Conservation (phyloP, 2,113 vertebrate species). For the Clupea harengus region DNA sequence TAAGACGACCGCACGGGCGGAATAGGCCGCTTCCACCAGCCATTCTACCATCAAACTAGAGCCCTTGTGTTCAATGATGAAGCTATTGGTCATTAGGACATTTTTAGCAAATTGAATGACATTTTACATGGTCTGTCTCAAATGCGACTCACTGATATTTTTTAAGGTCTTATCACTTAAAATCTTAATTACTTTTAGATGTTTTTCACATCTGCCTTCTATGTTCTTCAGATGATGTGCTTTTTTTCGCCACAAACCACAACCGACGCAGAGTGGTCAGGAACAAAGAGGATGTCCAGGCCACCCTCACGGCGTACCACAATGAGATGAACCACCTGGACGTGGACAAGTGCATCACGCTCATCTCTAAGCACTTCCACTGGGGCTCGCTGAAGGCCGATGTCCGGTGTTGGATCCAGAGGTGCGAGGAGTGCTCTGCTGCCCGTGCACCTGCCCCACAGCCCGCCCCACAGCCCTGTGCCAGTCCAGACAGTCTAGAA, state of each 20-base stretch:
- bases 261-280: slow-evolving; percentile 56
- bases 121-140: no score
- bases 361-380: slow-evolving; percentile 61
- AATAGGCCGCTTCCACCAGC: no score
- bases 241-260: slow-evolving; percentile 38
- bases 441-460: neutral
- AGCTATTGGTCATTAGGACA: neutral
- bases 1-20: no score
- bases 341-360: slow-evolving; percentile 58
- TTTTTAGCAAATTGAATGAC: no score
- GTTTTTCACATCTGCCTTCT: neutral
- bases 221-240: slow-evolving; percentile 48
- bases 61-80: no score
- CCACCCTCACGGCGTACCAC: slow-evolving; percentile 57
- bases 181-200: no score
- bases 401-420: slow-evolving; percentile 61
- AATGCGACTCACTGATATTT: no score
- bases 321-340: slow-evolving; percentile 66
- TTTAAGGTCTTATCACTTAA: slow-evolving; percentile 22
- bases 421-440: slow-evolving; percentile 50
- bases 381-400: slow-evolving; percentile 63
- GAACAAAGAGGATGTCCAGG: slow-evolving; percentile 56
- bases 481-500: no score
- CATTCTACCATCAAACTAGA: no score
- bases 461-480: neutral